Evolutionary conservation across 2,113 vertebrate species (phyloP).

Genomic region (Himantopus leucocephalus): DNA sequence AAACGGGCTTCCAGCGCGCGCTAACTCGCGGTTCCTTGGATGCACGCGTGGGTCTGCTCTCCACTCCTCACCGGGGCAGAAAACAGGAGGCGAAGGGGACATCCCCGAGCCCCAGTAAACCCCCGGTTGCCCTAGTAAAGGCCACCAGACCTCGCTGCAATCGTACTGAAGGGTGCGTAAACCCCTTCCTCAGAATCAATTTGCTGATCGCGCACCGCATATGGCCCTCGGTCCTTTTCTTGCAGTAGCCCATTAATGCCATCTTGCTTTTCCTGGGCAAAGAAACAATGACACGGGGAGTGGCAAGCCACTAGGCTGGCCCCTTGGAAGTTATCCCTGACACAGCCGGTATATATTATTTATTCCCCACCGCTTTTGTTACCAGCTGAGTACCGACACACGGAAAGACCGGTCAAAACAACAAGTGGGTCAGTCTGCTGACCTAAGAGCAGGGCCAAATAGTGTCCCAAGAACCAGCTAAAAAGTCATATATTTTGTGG

Average conservation of each 20-base stretch:
- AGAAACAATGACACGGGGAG: background rate
- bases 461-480: background rate
- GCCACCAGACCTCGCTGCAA: background rate
- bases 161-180: rapidly evolving
- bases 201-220: rapidly evolving
- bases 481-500: background rate
- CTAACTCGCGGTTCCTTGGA: background rate
- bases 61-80: background rate
- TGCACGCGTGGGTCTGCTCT: background rate
- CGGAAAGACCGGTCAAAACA: background rate
- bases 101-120: background rate
- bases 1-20: background rate
- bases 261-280: background rate
- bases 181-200: background rate
- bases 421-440: background rate
- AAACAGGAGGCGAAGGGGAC: background rate
- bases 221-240: background rate
- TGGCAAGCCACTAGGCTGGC: background rate
- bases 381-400: background rate
- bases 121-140: background rate
- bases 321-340: rapidly evolving
- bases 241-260: background rate
- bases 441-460: background rate
- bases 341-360: background rate
- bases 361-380: background rate